Conservation (phyloP, 2,797 vertebrate genomes). For the Sebastes hopkinsi region DNA sequence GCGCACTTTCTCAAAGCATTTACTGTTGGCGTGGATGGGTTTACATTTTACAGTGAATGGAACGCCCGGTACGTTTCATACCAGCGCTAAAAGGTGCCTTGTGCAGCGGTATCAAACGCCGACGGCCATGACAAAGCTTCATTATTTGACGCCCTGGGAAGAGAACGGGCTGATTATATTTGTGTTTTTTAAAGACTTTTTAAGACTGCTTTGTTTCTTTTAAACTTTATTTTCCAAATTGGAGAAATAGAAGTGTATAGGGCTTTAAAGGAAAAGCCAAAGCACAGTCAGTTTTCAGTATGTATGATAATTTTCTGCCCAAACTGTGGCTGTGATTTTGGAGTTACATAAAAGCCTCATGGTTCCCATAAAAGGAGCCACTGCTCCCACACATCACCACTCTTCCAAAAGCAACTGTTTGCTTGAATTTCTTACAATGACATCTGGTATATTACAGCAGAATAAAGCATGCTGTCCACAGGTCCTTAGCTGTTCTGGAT, state of each 20-base stretch:
- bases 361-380: neutral
- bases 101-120: neutral
- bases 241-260: neutral
- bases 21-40: neutral
- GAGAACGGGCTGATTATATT: neutral
- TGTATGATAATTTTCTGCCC: neutral
- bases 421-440: neutral
- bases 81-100: neutral
- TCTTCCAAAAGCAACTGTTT: neutral
- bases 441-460: neutral
- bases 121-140: neutral
- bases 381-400: neutral
- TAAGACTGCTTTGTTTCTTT: neutral
- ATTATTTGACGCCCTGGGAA: neutral
- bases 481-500: neutral
- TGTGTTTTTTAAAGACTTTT: neutral
- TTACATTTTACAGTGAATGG: neutral
- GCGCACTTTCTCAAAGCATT: neutral
- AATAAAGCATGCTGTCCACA: neutral
- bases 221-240: neutral
- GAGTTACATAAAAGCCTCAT: conserved; percentile 10
- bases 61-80: neutral
- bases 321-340: neutral
- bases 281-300: neutral
- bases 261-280: neutral